Conservation (phyloP, 2,797 vertebrate species). For the Bradypodion pumilum region DNA sequence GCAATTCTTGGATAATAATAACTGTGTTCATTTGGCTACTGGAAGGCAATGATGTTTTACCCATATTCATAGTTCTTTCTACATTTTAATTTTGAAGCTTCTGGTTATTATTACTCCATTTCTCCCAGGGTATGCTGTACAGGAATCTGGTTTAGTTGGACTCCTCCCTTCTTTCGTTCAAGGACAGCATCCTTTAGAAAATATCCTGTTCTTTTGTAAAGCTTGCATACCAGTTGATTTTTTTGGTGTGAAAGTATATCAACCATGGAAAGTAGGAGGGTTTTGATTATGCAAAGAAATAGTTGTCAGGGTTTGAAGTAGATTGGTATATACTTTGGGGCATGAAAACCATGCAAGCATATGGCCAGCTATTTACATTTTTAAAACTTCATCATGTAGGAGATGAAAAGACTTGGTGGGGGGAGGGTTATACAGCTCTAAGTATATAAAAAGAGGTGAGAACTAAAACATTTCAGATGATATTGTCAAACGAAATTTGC, state of each 20-base stretch:
- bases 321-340: slow-evolving; percentile 30
- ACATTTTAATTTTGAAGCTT: slow-evolving; percentile 6
- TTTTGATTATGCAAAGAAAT: slow-evolving; percentile 41
- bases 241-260: slow-evolving; percentile 40
- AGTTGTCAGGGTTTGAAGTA: slow-evolving; percentile 29
- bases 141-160: slow-evolving; percentile 21
- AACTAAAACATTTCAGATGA: slow-evolving; percentile 20
- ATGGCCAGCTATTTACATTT: slow-evolving; percentile 46
- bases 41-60: neutral
- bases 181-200: neutral
- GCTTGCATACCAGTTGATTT: slow-evolving; percentile 29
- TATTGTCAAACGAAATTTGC: slow-evolving; percentile 11
- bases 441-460: slow-evolving; percentile 23
- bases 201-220: slow-evolving; percentile 9
- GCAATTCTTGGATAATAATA: slow-evolving; percentile 3
- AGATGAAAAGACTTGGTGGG: slow-evolving; percentile 15
- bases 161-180: slow-evolving; percentile 17
- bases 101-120: slow-evolving; percentile 22
- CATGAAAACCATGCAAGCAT: slow-evolving; percentile 35
- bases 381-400: slow-evolving; percentile 32
- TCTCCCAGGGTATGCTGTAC: slow-evolving; percentile 16
- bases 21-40: neutral
- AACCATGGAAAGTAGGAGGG: slow-evolving; percentile 35
- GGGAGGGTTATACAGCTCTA: neutral
- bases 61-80: slow-evolving; percentile 1